These are phyloP conservation scores for Nyctibius bracteatus DNA, from an alignment of 2,113 vertebrate species.

Conservation along the genomic window DNA sequence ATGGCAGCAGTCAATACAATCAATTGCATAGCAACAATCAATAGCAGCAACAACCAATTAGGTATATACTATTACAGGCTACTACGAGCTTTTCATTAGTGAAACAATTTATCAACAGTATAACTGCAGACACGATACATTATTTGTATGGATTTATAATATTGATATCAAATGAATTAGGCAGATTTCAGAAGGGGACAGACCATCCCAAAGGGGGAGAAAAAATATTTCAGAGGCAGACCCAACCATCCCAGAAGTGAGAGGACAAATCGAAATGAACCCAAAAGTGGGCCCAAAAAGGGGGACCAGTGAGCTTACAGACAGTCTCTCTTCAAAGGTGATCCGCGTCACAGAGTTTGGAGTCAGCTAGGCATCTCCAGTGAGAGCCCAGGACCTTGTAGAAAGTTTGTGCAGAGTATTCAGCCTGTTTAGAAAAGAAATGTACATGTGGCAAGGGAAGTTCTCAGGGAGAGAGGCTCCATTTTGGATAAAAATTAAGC, in stretches of 20 bases:
- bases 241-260: not conserved
- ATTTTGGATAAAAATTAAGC: not conserved
- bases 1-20: not conserved
- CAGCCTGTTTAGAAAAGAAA: not conserved
- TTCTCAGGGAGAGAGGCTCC: not conserved
- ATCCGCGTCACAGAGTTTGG: not conserved
- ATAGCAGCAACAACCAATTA: not conserved
- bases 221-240: not conserved
- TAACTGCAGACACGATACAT: not conserved
- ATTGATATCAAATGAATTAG: not conserved
- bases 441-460: not conserved
- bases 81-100: not conserved
- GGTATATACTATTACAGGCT: not conserved
- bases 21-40: not conserved
- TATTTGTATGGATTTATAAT: not conserved
- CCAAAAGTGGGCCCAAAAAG: not conserved
- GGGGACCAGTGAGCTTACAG: not conserved
- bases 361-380: accelerated
- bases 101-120: not conserved
- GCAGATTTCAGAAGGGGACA: not conserved
- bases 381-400: not conserved
- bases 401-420: not conserved
- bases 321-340: not conserved
- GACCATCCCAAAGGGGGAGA: not conserved
- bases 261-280: not conserved